Base-by-base conservation (phyloP, 2,113 vertebrate species). In the Pyrgilauda ruficollis region DNA sequence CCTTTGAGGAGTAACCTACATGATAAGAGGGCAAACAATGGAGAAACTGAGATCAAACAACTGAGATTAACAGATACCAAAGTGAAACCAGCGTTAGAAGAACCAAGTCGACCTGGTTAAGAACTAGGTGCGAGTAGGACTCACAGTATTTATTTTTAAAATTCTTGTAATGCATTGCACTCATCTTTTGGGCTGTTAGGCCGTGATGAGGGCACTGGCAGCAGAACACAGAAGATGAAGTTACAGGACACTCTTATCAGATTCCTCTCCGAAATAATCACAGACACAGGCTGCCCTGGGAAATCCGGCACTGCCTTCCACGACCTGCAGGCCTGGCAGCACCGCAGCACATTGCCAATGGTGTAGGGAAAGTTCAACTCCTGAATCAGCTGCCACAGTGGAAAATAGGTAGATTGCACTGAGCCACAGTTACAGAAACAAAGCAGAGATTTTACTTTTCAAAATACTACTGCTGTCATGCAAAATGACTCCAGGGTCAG, bases 391-490 rank as follows among this genome's bases (percentile, higher is more conserved):
- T 96, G 78, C 78, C 87, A n/a, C 31, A 46, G 37, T 21, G 47
- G 43, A 33, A 93, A 87, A 50, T 0, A 92, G 61, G 44, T 14
- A 68, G 69, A 22, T 15, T 31, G 44, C n/a, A 52, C 44, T 49
- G 77, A 77, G 77, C 66, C 59, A 62, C 39, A 69, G 70, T 46
- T 47, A 87, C 17, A 76, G 84, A 93, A 85, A 63, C 11, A 37
- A 63, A 89, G 41, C 49, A 74, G 63, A 69, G 70, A 69, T 46
- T 79, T 93, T 85, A 62, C 75, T 90, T 94, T 67, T 89, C 67
- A 73, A 96, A 96, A 95, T 85, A 91, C 7, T 85, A 87, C 55
- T 80, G 89, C 87, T 83, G 91, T 89, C 84, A 93, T 2, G 30
- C 26, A 83, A 64, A 94, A 91, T 63, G 87, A 74, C 90, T 77